Evolutionary conservation across 2,888 invertebrate genomes (phyloP), one percentile per base, ranked within the genome.

Genomic region (Callimorpha dominula): DNA sequence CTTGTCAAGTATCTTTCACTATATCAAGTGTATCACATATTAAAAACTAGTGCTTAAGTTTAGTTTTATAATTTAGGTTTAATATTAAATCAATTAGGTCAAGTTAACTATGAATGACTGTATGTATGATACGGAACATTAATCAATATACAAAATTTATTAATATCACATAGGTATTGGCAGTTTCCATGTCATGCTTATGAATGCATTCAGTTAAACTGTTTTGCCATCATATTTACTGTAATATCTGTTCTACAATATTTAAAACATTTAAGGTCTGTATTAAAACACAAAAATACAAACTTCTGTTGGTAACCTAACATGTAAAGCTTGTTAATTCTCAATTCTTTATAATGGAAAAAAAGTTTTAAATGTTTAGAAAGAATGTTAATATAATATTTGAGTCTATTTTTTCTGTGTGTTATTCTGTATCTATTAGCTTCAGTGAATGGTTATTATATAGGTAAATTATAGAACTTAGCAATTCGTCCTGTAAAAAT

Each of bases 341-440:
- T 77, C 74, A 66, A 76, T 70, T 77, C 67, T 75, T 79, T 75
- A 54, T 68, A 74, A 57, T 70, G 65, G 50, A 70, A 71, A 31
- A 75, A 31, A 54, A 62, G 70, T 68, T 60, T 52, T 67, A 67
- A 72, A 65, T 64, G 74, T 82, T 73, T 80, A 72, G 73, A 73
- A 73, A 80, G 65, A 75, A 64, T 76, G 75, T 73, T 75, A 72
- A 64, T 62, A 71, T 65, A 73, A 73, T 62, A 54, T 67, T 54
- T 54, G 79, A 78, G 76, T 80, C 73, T 81, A 76, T 81, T 75
- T 76, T 63, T 81, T 73, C 69, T 75, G 71, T 74, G 77, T 76
- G 70, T 81, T 75, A 65, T 70, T 75, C 72, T 69, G 66, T 80
- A 78, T 73, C 65, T 70, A 74, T 75, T 60, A 78, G 75, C 74